A percentile compares a stretch with the other conserved stretches of the same genome.
These are phyloP conservation scores for Drosophila tripunctata DNA, from an alignment of 2,888 invertebrate genomes.

Conservation along the genomic window DNA sequence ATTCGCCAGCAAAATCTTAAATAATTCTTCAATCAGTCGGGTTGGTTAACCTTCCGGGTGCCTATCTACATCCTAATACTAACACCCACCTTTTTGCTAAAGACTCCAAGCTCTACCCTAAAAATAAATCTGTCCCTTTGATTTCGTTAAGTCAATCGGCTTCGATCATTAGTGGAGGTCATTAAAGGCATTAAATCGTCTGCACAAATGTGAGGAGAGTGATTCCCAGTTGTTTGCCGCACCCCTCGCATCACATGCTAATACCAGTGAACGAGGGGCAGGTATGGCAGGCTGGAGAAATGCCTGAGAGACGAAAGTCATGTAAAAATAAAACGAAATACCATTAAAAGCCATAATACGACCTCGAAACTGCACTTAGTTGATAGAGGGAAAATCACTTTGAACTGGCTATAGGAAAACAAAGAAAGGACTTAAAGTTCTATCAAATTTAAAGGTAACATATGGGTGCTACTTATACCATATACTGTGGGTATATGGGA, in stretches of 20 bases:
- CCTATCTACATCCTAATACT: background rate
- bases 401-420: background rate
- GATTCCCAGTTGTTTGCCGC: conserved; percentile 18
- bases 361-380: conserved; percentile 24
- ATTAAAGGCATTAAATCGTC: conserved; percentile 71
- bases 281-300: conserved; percentile 6
- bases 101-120: conserved; percentile 13
- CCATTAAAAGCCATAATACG: conserved; percentile 33
- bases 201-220: conserved; percentile 19
- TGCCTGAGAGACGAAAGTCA: conserved; percentile 28
- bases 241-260: conserved; percentile 41
- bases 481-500: background rate
- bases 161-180: conserved; percentile 75
- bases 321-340: conserved; percentile 52
- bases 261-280: conserved; percentile 10
- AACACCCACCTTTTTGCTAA: conserved; percentile 10
- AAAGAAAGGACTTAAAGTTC: background rate
- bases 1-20: background rate
- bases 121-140: conserved; percentile 60
- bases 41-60: background rate
- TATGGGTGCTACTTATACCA: conserved; percentile 33
- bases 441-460: conserved; percentile 8
- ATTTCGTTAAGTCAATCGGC: conserved; percentile 69
- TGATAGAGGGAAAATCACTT: conserved; percentile 20
- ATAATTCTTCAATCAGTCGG: background rate